Percentiles rank a stretch among this genome's conserved stretches.
Evolutionary conservation across 2,888 invertebrate genomes (phyloP).

Genomic region (Rhagonycha fulva): DNA sequence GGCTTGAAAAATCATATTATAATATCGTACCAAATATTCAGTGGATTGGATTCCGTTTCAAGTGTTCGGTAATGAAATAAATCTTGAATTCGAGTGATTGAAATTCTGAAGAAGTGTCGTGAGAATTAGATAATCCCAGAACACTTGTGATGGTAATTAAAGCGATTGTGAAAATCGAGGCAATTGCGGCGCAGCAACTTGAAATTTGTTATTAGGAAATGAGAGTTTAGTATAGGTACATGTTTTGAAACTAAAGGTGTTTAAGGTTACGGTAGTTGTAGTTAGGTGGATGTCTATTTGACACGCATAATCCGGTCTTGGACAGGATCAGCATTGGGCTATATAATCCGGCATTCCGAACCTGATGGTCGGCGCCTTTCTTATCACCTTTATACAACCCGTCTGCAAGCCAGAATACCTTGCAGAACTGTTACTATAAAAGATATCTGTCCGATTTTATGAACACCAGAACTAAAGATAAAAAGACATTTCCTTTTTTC

Average conservation of each 20-base stretch:
- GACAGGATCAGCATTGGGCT: constrained; percentile 32
- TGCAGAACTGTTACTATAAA: constrained; percentile 21
- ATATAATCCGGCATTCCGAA: constrained; percentile 40
- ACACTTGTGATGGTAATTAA: background rate
- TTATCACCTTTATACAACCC: constrained; percentile 36
- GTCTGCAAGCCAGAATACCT: constrained; percentile 29
- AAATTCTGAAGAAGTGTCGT: background rate
- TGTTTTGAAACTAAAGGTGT: background rate
- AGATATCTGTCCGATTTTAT: constrained; percentile 8
- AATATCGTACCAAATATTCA: background rate
- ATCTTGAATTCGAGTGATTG: background rate
- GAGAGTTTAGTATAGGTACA: background rate
- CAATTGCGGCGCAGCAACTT: background rate
- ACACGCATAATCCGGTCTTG: constrained; percentile 37
- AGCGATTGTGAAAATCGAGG: background rate
- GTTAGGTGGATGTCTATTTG: constrained; percentile 24
- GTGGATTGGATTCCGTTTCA: background rate
- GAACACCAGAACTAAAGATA: background rate
- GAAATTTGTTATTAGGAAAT: background rate
- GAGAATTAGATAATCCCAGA: background rate
- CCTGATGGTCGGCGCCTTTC: constrained; percentile 39
- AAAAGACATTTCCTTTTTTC: background rate
- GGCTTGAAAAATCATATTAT: background rate
- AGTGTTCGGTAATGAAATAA: background rate
- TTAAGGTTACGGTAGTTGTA: constrained; percentile 15